Evolutionary conservation across 2,888 invertebrate genomes (phyloP).

Genomic region (Dorcus hopei): DNA sequence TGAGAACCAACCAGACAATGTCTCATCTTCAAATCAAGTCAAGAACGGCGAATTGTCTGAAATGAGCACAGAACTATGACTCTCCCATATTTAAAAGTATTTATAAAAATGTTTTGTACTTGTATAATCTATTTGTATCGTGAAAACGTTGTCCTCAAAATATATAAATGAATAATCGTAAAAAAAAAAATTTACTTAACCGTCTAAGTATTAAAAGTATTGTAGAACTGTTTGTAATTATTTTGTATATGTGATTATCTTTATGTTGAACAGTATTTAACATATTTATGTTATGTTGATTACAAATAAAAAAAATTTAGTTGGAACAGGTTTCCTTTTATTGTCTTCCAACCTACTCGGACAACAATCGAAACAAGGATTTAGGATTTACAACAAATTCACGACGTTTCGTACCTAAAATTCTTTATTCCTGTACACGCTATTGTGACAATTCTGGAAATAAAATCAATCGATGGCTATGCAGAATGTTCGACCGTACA

Average conservation of each 20-base stretch:
- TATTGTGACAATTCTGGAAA: too few relatives aligned
- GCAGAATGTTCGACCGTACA: too few relatives aligned
- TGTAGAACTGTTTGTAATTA: slow-evolving; percentile 25
- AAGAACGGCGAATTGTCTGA: slow-evolving; percentile 48
- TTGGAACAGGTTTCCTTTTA: too few relatives aligned
- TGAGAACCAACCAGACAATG: slow-evolving; percentile 32
- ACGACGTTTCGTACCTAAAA: too few relatives aligned
- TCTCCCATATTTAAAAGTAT: slow-evolving; percentile 13
- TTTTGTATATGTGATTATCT: slow-evolving; percentile 29
- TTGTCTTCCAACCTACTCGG: too few relatives aligned
- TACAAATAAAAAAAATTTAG: slow-evolving; percentile 18
- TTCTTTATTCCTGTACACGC: too few relatives aligned
- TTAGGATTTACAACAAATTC: too few relatives aligned
- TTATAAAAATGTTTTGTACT: slow-evolving; percentile 19
- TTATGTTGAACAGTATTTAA: slow-evolving; percentile 31
- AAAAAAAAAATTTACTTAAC: slow-evolving; percentile 9
- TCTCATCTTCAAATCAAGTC: slow-evolving; percentile 33
- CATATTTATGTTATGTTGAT: slow-evolving; percentile 32
- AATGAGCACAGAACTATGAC: slow-evolving; percentile 69
- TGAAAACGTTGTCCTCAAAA: slow-evolving; percentile 14
- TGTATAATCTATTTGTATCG: slow-evolving; percentile 19
- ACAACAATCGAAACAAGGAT: too few relatives aligned
- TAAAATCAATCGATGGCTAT: too few relatives aligned
- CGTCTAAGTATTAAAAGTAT: slow-evolving; percentile 19
- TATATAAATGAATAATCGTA: slow-evolving; percentile 12